These are phyloP conservation scores for Neoseiulus cucumeris DNA, from an alignment of 1,140 invertebrate species.

Conservation along the genomic window DNA sequence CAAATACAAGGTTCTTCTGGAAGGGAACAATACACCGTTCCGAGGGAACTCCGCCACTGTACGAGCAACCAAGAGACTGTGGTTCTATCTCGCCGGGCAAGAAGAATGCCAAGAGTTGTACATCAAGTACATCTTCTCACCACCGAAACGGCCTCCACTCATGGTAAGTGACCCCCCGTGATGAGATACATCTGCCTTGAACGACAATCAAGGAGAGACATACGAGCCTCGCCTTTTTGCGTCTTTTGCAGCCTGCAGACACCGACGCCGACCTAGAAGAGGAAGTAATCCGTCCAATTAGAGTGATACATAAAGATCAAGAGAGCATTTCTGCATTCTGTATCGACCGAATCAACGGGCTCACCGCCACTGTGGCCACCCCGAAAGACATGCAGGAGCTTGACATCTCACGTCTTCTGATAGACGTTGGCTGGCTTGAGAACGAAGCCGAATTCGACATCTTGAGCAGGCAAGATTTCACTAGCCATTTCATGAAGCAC, in stretches of 20 bases:
- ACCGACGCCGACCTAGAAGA: constrained; percentile 20
- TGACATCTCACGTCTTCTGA: constrained; percentile 69
- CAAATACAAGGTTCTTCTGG: constrained; percentile 76
- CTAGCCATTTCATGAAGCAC: too few relatives aligned
- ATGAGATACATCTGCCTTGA: too few relatives aligned
- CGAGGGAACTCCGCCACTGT: constrained; percentile 39
- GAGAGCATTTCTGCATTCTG: constrained; percentile 95
- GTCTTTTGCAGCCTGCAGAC: constrained; percentile 17
- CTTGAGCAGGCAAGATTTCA: constrained; percentile 34
- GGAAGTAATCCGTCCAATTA: constrained; percentile 42
- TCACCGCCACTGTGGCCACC: constrained; percentile 64
- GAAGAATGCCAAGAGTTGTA: constrained; percentile 84
- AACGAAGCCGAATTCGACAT: constrained; percentile 92
- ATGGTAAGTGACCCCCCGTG: background rate
- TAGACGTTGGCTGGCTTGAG: constrained; percentile 67
- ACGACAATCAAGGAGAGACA: too few relatives aligned
- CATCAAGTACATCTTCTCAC: constrained; percentile 72
- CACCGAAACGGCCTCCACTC: constrained; percentile 2
- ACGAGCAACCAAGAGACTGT: constrained; percentile 55
- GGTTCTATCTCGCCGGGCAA: constrained; percentile 80
- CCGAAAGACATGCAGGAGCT: constrained; percentile 92
- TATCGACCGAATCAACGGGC: constrained; percentile 62
- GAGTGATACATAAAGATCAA: constrained; percentile 96
- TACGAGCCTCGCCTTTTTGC: constrained; percentile 9
- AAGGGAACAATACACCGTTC: constrained; percentile 88